These are phyloP conservation scores for Mesembrinibis cayennensis DNA, from an alignment of 2,113 vertebrate genomes.

Conservation along the genomic window DNA sequence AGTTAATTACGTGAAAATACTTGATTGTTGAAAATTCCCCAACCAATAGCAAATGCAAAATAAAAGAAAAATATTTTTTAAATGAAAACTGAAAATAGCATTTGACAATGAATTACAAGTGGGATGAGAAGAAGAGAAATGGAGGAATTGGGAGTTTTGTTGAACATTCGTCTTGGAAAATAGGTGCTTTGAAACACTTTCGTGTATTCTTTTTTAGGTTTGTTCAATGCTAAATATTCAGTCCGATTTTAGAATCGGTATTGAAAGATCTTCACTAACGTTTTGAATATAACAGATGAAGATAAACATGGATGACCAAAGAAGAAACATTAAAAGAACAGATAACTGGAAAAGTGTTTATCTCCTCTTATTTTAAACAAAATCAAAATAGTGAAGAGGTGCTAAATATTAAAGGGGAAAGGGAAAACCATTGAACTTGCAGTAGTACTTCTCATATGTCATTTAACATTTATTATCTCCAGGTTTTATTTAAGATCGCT, in stretches of 20 bases:
- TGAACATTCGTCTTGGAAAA: background rate
- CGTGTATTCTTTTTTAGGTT: slow-evolving; percentile 70
- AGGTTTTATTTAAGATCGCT: background rate
- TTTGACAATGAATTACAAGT: background rate
- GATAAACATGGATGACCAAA: slow-evolving; percentile 21
- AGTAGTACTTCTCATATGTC: background rate
- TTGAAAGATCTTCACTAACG: slow-evolving; percentile 60
- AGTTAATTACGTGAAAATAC: background rate
- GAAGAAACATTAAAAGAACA: background rate
- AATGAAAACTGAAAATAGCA: background rate
- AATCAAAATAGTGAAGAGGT: background rate
- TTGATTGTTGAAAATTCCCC: background rate
- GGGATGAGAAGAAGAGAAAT: background rate
- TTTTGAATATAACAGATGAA: slow-evolving; percentile 71
- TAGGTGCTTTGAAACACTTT: background rate
- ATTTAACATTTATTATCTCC: background rate
- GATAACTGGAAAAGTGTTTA: background rate
- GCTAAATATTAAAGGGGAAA: background rate
- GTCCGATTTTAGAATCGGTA: slow-evolving; percentile 60
- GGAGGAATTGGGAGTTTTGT: background rate
- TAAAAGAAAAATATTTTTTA: background rate
- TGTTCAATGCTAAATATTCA: slow-evolving; percentile 79
- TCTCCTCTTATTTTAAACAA: background rate
- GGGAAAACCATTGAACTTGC: background rate
- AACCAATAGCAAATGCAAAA: background rate